Base-by-base conservation (phyloP, 2,888 invertebrate genomes). In the Choristoneura rosaceana region DNA sequence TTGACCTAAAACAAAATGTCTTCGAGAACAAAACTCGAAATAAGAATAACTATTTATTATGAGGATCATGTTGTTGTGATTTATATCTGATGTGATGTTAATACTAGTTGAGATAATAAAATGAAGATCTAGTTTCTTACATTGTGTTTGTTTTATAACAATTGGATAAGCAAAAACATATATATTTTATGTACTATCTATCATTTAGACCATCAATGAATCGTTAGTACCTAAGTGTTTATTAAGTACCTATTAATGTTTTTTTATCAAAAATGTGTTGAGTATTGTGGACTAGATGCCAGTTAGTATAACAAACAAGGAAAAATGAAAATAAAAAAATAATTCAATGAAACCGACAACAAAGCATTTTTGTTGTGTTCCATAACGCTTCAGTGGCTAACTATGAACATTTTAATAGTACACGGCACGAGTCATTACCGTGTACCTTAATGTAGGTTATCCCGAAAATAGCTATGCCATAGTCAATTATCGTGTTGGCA, bases 21-120 rank as follows among this genome's bases (percentile, higher is more conserved):
- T 78, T 95, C 95, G 79, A 95, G 95, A 76, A 93, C 94, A 74
- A 96, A 95, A 88, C 92, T 95, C 76, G 95, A 96, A 84, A 96
- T 96, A 85, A 94, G 96, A 79, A 96, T 96, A 79, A 96, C 96
- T 14, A 95, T 96, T 79, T 96, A 95, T 88, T 95, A 96, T 87
- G 95, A 95, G 81, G 94, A 96, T 83, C 95, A 95, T 82, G 94
- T 96, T 70, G 94, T 96, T 78, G 95, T 96, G 67, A 94, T 96
- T 85, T 96, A 96, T 91, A 95, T 96, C 81, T 95, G 82, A 88
- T 74, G 77, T 60, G 60, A 38, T 45, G 41, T 65, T 33, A 9
- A 43, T 43, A 33, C 4, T 61, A 4, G 17, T 33, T 61, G n/a
- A 41, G 8, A 38, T 10, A 73, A 69, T 68, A 60, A 68, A 64